Percentiles rank a stretch among this genome's conserved stretches.
These are phyloP conservation scores for Lithobates pipiens DNA, from an alignment of 2,797 vertebrate species.

Conservation along the genomic window DNA sequence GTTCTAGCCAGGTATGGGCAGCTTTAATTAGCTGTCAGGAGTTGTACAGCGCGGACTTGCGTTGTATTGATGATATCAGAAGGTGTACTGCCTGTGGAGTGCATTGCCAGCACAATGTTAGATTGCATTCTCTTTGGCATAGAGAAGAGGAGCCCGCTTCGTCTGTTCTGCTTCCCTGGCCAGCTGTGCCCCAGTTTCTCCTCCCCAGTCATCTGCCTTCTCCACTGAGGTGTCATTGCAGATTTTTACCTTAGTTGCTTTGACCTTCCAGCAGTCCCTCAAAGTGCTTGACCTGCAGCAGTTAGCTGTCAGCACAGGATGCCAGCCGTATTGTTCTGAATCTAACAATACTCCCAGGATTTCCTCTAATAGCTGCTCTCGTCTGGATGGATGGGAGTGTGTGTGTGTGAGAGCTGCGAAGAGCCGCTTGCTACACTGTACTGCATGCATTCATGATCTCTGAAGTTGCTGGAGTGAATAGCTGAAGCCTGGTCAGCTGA, in stretches of 20 bases:
- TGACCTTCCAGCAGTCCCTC: conserved; percentile 67
- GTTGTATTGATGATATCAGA: neutral
- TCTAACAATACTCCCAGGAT: conserved; percentile 77
- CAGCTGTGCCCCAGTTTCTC: conserved; percentile 65
- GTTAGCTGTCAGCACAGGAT: conserved; percentile 71
- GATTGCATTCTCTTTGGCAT: conserved; percentile 13
- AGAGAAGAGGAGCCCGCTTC: conserved; percentile 12
- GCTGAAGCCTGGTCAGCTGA: conserved; percentile 88
- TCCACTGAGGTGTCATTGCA: conserved; percentile 67
- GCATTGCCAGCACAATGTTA: neutral
- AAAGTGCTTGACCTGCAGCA: conserved; percentile 66
- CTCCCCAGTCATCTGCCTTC: conserved; percentile 59
- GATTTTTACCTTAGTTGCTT: conserved; percentile 65
- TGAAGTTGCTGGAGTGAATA: conserved; percentile 88
- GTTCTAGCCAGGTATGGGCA: too few relatives aligned
- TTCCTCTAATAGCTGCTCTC: conserved; percentile 76
- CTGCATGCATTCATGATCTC: conserved; percentile 73
- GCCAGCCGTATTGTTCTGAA: conserved; percentile 73
- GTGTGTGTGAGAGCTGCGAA: conserved; percentile 62
- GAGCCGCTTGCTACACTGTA: conserved; percentile 75
- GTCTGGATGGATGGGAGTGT: conserved; percentile 64
- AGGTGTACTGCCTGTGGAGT: conserved; percentile 4
- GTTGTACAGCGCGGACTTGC: neutral
- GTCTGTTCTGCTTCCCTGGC: conserved; percentile 54
- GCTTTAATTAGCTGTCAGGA: too few relatives aligned